Conservation (phyloP, 2,888 invertebrate species). For the Eurytoma adleriae region DNA sequence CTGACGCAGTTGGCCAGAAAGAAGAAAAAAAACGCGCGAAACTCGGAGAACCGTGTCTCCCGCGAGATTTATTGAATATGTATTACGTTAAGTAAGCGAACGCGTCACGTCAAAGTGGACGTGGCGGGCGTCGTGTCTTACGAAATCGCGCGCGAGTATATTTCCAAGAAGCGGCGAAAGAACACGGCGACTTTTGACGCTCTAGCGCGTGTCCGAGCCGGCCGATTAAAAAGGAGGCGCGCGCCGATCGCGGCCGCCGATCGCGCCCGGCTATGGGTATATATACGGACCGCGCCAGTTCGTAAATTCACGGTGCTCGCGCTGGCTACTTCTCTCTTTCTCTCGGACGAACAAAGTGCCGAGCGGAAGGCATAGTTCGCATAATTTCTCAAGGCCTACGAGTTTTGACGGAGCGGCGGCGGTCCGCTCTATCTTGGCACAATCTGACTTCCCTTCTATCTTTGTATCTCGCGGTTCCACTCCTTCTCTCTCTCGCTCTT, state of each 20-base stretch:
- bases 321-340: neutral
- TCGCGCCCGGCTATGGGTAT: neutral
- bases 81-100: slow-evolving; percentile 10
- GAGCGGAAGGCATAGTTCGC: slow-evolving; percentile 73
- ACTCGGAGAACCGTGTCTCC: neutral
- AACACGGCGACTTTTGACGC: slow-evolving; percentile 3
- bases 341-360: slow-evolving; percentile 66
- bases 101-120: slow-evolving; percentile 15
- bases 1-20: neutral
- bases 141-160: slow-evolving; percentile 1
- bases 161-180: slow-evolving; percentile 21
- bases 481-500: slow-evolving; percentile 43
- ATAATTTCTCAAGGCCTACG: slow-evolving; percentile 76
- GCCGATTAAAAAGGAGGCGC: slow-evolving; percentile 14
- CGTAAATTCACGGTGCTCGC: slow-evolving; percentile 66
- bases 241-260: slow-evolving; percentile 20
- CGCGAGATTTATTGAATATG: slow-evolving; percentile 20
- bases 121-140: neutral
- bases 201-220: neutral
- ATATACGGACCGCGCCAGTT: slow-evolving; percentile 48
- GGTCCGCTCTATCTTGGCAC: slow-evolving; percentile 71
- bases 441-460: slow-evolving; percentile 67
- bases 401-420: slow-evolving; percentile 70
- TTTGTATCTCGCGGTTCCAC: slow-evolving; percentile 5
- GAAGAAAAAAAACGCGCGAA: neutral